Base-by-base conservation (phyloP, 2,888 invertebrate genomes). In the Sericinus montela region DNA sequence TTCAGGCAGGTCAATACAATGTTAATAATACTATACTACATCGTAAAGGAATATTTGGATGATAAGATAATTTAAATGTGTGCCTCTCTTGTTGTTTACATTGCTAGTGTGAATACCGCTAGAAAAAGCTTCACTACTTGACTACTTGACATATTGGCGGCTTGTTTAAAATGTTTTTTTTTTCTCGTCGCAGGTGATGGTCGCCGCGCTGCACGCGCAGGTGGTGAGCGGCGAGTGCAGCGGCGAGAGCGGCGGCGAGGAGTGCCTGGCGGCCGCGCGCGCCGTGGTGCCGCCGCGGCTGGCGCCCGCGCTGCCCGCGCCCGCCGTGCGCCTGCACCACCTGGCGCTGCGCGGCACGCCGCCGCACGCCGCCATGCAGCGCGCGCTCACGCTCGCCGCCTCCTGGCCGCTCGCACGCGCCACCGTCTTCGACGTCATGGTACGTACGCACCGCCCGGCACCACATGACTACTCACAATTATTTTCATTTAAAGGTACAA, bases 341-440 rank as follows among this genome's bases (percentile, higher is more conserved):
- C 95, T 97, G 74, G 95, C 96, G 32, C 89, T 98, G 59, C 91
- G 94, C 45, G 97, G 97, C 53, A 97, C 97, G 91, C 92, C 94
- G 35, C 91, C 96, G 0, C 92, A 94, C 7, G 95, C 96, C 72
- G 96, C 98, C 15, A 97, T 98, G 83, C 95, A 97, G 74, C 94
- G 97, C 7, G 97, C 98, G 74, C 91, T 98, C 45, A 97, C 97
- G 72, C 91, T 98, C 15, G 96, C 98, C 55, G 94, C 95, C 74
- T 95, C 95, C 56, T 98, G 98, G 98, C 97, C 97, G 25, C 90
- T 98, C 46, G 96, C 97, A 57, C 92, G 95, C 58, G 97, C 98
- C 11, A 97, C 97, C 40, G 95, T 98, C 67, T 98, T 97, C 75
- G 97, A 98, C 77, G 98, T 98, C 35, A 96, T 96, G 93, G 95